A percentile compares a stretch with the other conserved stretches of the same genome.
phyloP scores from a whole-genome alignment of 2,797 vertebrate species.

The Buceros bicornis region DNA sequence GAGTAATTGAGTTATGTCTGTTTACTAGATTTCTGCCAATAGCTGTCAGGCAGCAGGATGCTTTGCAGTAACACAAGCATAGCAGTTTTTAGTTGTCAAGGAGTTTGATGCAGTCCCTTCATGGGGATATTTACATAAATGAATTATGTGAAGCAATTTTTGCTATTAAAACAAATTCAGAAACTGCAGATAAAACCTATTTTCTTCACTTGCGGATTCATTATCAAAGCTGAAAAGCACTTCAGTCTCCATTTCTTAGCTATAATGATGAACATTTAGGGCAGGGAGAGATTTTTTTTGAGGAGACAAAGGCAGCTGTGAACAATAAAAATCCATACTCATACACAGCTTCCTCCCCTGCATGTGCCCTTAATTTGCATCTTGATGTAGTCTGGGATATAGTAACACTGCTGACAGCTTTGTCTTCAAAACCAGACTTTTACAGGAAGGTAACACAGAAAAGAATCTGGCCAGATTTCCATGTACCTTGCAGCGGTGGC shows the following conservation, averaged over 20 bases:
- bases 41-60: not conserved
- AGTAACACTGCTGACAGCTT: not conserved
- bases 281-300: not conserved
- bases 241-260: not conserved
- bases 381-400: not conserved
- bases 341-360: not conserved
- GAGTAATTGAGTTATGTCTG: not conserved
- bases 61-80: not conserved
- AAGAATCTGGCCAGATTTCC: not conserved
- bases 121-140: constrained; percentile 21
- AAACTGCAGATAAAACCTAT: constrained; percentile 5
- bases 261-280: not conserved
- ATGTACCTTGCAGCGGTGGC: not conserved
- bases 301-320: not conserved
- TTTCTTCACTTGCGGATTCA: not conserved
- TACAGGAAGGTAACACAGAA: not conserved
- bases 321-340: not conserved
- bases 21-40: constrained; percentile 45
- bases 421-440: not conserved
- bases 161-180: not conserved
- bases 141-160: not conserved
- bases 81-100: not conserved
- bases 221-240: not conserved
- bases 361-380: not conserved
- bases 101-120: not conserved